phyloP scores from a whole-genome alignment of 2,888 invertebrate species.

The Cartodere bifasciata region DNA sequence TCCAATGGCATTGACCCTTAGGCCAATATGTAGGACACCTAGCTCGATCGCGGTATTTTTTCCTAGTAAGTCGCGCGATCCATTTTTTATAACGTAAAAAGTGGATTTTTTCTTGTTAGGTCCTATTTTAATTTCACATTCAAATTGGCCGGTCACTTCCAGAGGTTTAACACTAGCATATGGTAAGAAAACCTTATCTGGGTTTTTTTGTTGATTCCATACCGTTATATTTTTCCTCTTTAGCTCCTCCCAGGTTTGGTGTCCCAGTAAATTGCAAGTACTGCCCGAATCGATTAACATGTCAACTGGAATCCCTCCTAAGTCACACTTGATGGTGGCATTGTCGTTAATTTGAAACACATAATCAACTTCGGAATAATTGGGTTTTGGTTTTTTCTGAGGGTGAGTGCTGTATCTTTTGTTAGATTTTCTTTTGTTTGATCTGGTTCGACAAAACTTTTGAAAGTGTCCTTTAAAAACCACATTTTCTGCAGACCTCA shows the following conservation, averaged over 20 bases:
- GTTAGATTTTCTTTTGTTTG: constrained; percentile 1
- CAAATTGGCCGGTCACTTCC: constrained; percentile 17
- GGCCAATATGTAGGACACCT: constrained; percentile 16
- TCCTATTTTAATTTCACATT: constrained; percentile 12
- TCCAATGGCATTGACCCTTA: constrained; percentile 8
- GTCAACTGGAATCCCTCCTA: constrained; percentile 15
- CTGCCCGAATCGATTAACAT: constrained; percentile 19
- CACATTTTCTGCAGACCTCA: constrained; percentile 7
- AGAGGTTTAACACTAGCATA: constrained; percentile 15
- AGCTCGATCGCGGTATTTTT: constrained; percentile 15
- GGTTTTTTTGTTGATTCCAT: constrained; percentile 11
- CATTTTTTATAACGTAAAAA: constrained; percentile 16
- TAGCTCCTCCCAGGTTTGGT: constrained; percentile 14
- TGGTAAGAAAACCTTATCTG: constrained; percentile 13
- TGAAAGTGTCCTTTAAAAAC: constrained; percentile 5
- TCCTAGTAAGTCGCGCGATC: constrained; percentile 14
- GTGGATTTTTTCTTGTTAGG: constrained; percentile 9
- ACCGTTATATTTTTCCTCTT: constrained; percentile 11
- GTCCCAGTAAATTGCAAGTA: constrained; percentile 16
- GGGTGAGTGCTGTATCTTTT: constrained; percentile 5
- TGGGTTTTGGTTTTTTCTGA: constrained; percentile 1
- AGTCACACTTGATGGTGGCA: constrained; percentile 6
- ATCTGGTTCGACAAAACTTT: constrained; percentile 6
- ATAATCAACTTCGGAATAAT: constrained; percentile 8
- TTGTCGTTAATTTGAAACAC: constrained; percentile 11